phyloP scores from a whole-genome alignment of 2,113 vertebrate species.

The Jacana jacana region DNA sequence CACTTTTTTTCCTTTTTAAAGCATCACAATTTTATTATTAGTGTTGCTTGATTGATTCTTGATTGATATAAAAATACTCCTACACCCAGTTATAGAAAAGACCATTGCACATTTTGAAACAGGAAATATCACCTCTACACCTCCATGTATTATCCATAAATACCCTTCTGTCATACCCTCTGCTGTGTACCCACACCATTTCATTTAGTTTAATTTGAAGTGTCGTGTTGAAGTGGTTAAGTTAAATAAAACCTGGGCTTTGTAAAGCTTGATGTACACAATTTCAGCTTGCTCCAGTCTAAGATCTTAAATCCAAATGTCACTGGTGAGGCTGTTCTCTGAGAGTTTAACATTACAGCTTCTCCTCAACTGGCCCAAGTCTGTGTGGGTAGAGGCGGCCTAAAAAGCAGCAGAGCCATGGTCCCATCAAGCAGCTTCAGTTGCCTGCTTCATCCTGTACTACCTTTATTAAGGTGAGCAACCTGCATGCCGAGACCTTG shows the following conservation, averaged over 20 bases:
- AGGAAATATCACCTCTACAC: neutral
- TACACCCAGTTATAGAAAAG: neutral
- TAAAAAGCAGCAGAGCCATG: neutral
- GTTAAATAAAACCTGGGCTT: neutral
- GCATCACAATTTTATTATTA: neutral
- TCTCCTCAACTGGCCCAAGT: neutral
- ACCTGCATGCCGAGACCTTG: neutral
- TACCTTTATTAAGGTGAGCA: neutral
- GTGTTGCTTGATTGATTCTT: neutral
- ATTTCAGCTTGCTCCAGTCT: neutral
- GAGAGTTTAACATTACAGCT: neutral
- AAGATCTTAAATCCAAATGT: neutral
- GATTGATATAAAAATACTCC: neutral
- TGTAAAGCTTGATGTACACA: neutral
- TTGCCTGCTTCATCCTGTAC: neutral
- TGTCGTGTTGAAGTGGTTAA: neutral
- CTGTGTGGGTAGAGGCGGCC: neutral
- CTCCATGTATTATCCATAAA: rapidly evolving
- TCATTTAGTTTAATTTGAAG: neutral
- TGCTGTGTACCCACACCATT: neutral
- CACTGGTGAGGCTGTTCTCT: neutral
- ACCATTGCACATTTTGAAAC: neutral
- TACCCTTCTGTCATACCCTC: neutral
- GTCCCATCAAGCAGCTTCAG: neutral
- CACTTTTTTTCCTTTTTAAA: neutral